Evolutionary conservation across 2,113 vertebrate genomes (phyloP), one percentile per base, ranked within the genome.

Genomic region (Egretta garzetta): DNA sequence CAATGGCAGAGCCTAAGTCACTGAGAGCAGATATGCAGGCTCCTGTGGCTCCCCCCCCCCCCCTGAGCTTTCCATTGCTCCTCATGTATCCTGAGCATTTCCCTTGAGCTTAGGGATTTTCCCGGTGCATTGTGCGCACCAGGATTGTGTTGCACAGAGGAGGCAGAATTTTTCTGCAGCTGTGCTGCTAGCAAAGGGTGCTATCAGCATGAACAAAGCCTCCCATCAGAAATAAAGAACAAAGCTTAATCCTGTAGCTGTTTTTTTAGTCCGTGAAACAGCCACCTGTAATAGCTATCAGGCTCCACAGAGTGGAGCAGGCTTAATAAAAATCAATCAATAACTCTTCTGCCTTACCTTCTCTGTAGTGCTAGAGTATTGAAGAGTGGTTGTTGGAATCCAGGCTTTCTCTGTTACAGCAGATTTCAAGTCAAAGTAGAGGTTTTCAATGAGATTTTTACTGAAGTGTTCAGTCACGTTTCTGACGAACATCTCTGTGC

Each of bases 271-370:
- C 43, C 63, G 35, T 1, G 5, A 70, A 85, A 35, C 35, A 77
- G 59, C 47, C 63, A 90, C 73, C 68, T 95, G 94, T 86, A 95
- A 71, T 97, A 92, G 81, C 85, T 92, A 30, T 89, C 59, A 53
- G 67, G 73, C 55, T 95, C 77, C 94, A 96, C 88, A 90, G 79
- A 96, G 95, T 94, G 88, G 94, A 93, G 90, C 90, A 97, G 93
- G 87, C 86, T 89, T 81, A 93, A 81, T 90, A 81, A 96, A 80
- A 94, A 95, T 83, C 86, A 64, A 59, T 88, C 71, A 88, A 86
- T 84, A 76, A 50, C 55, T 64, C 45, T 49, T 33, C 75, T 73
- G 18, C 68, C 97, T 98, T 98, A 98, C 98, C 98, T 98, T 88
- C 90, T 94, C 82, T 9, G 98, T 96, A 76, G 96, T 97, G 93